Base-by-base conservation (phyloP, 2,113 vertebrate species). In the Scophthalmus maximus region DNA sequence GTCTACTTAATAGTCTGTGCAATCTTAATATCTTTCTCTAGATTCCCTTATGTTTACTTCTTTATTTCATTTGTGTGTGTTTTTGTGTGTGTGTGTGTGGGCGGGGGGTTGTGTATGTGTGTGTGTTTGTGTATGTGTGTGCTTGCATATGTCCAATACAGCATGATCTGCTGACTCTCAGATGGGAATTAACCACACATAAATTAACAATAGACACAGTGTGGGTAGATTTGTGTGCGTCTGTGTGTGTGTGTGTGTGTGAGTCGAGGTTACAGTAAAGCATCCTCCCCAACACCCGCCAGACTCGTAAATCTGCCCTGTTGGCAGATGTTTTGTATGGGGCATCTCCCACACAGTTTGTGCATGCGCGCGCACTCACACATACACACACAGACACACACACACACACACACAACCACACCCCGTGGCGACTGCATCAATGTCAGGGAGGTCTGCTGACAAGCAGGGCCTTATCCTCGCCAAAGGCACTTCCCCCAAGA, bases 321-420 rank as follows among this genome's bases (percentile, higher is more conserved):
- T 83, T 87, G 68, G 82, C 84, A 82, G 73, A 84, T 87, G 78
- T 72, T 87, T 83, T 87, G 84, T 77, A 38, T 7, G 36, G 76
- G 57, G 79, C 73, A 79, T 81, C 68, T 74, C 57, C 32, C 73
- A 25, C 63, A 32, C 53, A n/a, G n/a, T n/a, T n/a, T n/a, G n/a
- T n/a, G 25, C 68, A 34, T 56, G 4, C 23, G 18, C 8, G 8
- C 20, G 7, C 18, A 6, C n/a, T 60, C 53, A 15, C n/a, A 64
- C 50, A 53, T 27, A 65, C 55, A 63, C 22, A 68, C 67, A 50
- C 50, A 68, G 26, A 52, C 73, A 67, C 73, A 62, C 62, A 61
- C 68, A 36, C 53, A 50, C 49, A 50, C 50, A 68, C 15, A 53
- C 57, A 59, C 67, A 57, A 18, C 69, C 50, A 64, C 0, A 25